Base-by-base conservation (phyloP, 2,113 vertebrate genomes). In the Chaetorhynchus papuensis region DNA sequence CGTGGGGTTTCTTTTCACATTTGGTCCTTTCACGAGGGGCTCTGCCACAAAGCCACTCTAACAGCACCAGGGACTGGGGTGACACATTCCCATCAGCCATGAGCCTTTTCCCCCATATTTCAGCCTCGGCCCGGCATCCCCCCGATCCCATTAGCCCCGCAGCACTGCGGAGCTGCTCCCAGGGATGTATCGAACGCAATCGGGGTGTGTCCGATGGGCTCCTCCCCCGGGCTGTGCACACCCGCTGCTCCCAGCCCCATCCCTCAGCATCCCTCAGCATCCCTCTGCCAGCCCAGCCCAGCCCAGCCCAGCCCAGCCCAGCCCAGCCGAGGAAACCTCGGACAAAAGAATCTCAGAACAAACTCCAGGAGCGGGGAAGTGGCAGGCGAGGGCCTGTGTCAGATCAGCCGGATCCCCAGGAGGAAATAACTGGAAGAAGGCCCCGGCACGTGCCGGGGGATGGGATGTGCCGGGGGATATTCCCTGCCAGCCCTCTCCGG, bases 401-500 rank as follows among this genome's bases (percentile, higher is more conserved):
- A 54, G 70, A 84, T 76, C 81, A 39, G 59, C 18, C 3, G 1
- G 71, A 85, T 71, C 66, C 69, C 18, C 64, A 41, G 87, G 91
- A 95, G 88, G 83, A 26, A 33, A 63, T 89, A 87, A 96, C 61
- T 50, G 47, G 91, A 97, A 56, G 70, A 91, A 96, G 91, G n/a
- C 70, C 74, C 42, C 1, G 10, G 83, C 45, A 27, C 0, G 18
- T 88, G 89, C 56, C 5, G 2, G 49, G 39, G 66, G 68, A 76
- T n/a, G 70, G 70, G 41, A 37, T 35, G 56, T n/a, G 83, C 33
- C 1, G 3, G 45, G 19, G 70, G 27, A 85, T 6, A 0, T 9
- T 66, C 61, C 72, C 61, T 57, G 53, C 52, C 71, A 49, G 42
- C 74, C 27, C 33, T 17, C 45, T 10, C 42, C 0, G 7, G 74